Conservation (phyloP, 2,113 vertebrate genomes). For the Benitochromis conjunctus region DNA sequence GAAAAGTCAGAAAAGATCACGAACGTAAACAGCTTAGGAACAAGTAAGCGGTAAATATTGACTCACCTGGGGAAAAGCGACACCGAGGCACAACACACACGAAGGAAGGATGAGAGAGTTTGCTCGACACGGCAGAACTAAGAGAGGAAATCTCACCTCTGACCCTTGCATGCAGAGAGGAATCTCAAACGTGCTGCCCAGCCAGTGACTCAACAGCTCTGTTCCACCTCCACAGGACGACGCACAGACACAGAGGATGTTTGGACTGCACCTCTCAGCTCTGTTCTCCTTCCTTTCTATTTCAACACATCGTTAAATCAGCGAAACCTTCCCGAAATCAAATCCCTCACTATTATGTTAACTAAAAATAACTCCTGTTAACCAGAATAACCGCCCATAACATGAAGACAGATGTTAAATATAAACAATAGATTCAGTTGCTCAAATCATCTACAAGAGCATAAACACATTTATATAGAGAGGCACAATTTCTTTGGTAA, state of each 20-base stretch:
- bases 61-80: conserved; percentile 38
- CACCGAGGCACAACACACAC: neutral
- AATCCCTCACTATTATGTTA: neutral
- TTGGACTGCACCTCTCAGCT: neutral
- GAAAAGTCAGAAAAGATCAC: neutral
- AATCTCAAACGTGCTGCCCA: neutral
- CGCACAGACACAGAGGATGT: neutral
- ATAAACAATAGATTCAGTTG: neutral
- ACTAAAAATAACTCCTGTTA: neutral
- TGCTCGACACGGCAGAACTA: neutral
- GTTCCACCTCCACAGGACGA: conserved; percentile 7
- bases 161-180: neutral
- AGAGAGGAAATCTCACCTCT: conserved; percentile 31
- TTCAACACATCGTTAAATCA: neutral
- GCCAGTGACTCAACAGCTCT: neutral
- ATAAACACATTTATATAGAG: neutral
- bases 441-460: neutral
- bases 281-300: neutral
- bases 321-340: neutral
- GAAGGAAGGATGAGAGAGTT: conserved; percentile 13
- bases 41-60: neutral
- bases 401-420: neutral
- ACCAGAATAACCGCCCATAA: neutral
- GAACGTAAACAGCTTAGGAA: neutral
- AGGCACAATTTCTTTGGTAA: neutral